Percentiles rank a stretch among this genome's conserved stretches.
phyloP scores from a whole-genome alignment of 2,113 vertebrate genomes.

The Pycnonotus jocosus region DNA sequence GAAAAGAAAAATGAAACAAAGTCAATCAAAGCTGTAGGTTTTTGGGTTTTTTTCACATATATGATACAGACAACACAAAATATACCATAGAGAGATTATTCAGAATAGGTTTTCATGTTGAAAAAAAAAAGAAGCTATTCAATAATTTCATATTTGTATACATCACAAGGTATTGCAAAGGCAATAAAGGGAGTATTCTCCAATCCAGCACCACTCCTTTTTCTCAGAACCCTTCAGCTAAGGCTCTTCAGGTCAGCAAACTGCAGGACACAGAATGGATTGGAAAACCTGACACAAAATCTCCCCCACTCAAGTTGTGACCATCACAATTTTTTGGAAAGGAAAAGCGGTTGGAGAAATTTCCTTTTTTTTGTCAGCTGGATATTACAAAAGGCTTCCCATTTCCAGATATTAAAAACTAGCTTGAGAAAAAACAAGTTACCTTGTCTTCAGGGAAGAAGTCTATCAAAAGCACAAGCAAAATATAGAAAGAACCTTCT shows the following conservation, averaged over 20 bases:
- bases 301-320: neutral
- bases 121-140: neutral
- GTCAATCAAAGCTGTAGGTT: neutral
- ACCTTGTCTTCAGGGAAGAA: neutral
- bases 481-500: neutral
- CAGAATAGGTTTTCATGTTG: neutral
- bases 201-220: neutral
- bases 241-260: neutral
- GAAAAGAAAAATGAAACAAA: slow-evolving; percentile 52
- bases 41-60: neutral
- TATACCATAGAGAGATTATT: neutral
- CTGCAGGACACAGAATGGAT: neutral
- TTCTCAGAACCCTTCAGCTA: neutral
- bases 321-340: neutral
- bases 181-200: neutral
- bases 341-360: neutral
- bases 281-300: neutral
- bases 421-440: neutral
- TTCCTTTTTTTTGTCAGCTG: neutral
- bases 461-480: neutral
- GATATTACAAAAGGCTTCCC: neutral
- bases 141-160: neutral
- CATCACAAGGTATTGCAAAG: neutral
- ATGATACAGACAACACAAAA: neutral
- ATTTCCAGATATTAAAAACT: neutral